Conservation (phyloP, 2,797 vertebrate species). For the Microcaecilia unicolor region DNA sequence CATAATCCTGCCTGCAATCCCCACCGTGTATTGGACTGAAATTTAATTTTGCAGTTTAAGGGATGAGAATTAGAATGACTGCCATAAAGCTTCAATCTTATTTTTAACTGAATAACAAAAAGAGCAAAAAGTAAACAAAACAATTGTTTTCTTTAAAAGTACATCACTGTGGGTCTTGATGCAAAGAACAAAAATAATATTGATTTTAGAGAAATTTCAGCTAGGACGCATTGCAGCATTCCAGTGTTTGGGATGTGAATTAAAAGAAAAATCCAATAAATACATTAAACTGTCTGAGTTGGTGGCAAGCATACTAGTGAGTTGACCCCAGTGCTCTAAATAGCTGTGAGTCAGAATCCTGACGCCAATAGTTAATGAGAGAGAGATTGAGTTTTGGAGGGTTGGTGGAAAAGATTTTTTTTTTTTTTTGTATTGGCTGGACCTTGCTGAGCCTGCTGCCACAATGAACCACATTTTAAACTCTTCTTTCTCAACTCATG, state of each 20-base stretch:
- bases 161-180: conserved; percentile 1
- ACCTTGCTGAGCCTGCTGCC: no score
- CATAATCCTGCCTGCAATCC: conserved; percentile 7
- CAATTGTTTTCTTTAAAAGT: conserved; percentile 19
- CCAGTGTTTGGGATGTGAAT: conserved; percentile 46
- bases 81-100: not conserved
- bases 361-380: conserved; percentile 22
- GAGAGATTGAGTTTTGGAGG: conserved; percentile 1
- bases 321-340: conserved; percentile 42
- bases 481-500: no score
- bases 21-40: no score
- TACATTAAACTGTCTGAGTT: conserved; percentile 45
- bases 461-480: no score
- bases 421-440: not conserved
- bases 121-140: conserved; percentile 22
- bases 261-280: conserved; percentile 48
- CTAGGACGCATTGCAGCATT: conserved; percentile 19
- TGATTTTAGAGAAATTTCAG: no score
- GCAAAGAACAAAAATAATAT: no score
- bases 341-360: conserved; percentile 38
- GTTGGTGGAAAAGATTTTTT: not conserved
- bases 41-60: no score
- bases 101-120: conserved; percentile 4
- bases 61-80: conserved; percentile 5
- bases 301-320: conserved; percentile 9